A percentile compares a stretch with the other conserved stretches of the same genome.
These are phyloP conservation scores for Belonocnema kinseyi DNA, from an alignment of 1,140 invertebrate genomes.

Conservation along the genomic window DNA sequence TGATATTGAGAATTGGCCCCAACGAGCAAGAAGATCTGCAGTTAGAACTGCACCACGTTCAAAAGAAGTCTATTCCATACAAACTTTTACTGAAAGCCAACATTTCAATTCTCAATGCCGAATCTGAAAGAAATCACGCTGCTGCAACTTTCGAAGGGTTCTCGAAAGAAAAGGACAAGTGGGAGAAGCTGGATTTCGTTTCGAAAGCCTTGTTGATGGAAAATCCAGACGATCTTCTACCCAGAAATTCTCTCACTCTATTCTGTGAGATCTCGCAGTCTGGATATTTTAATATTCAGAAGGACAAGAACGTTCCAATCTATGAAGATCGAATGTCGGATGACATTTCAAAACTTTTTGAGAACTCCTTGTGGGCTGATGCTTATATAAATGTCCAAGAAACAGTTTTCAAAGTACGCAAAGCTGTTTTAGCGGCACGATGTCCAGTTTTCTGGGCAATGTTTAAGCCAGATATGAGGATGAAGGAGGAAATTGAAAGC, in stretches of 20 bases:
- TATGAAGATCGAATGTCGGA: background rate
- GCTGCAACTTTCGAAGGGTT: background rate
- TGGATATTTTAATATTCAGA: background rate
- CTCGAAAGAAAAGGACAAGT: background rate
- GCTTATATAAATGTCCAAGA: background rate
- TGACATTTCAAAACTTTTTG: background rate
- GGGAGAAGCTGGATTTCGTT: background rate
- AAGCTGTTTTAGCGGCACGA: background rate
- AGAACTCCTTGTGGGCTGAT: background rate
- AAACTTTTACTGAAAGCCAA: background rate
- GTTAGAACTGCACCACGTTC: background rate
- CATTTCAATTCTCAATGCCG: background rate
- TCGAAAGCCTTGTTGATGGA: background rate
- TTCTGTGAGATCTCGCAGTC: background rate
- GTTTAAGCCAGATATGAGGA: background rate
- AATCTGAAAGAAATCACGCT: background rate
- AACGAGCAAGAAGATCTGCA: background rate
- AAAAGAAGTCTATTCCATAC: background rate
- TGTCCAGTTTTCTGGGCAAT: constrained; percentile 24
- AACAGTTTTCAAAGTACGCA: background rate
- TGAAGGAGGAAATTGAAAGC: background rate
- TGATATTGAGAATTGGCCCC: background rate
- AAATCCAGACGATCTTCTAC: background rate
- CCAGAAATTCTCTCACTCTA: background rate
- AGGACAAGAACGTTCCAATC: background rate